Evolutionary conservation across 1,140 invertebrate genomes (phyloP), one percentile per base, ranked within the genome.

Genomic region (Solenopsis invicta): DNA sequence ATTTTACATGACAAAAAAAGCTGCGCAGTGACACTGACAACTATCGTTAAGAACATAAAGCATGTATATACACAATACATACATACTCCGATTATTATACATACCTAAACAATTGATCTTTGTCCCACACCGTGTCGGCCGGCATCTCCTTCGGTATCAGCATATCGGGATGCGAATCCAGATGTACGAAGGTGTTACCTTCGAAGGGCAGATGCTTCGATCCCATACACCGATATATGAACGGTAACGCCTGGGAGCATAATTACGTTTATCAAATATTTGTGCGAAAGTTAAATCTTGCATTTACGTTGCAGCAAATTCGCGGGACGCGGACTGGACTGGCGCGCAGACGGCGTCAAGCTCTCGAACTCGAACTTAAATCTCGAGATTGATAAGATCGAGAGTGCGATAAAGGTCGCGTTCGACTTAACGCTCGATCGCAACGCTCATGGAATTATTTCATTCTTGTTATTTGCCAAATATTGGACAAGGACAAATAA

Each of bases 131-230:
- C 4, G 94, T 96, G 81, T 97, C 96, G n/a, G 97, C 97, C 59
- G 95, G 94, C 96, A 98, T 96, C 81, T 96, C 95, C 89, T 96
- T 96, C n/a, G 98, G 97, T 89, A 99, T 96, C 6, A 98, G 96
- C 95, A 99, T 96, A 92, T 99, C 98, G 4, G 98, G 98, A 96
- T 99, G 98, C 0, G 98, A 98, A 94, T 99, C 98, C 71, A 99
- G 97, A 94, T 99, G 98, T 62, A 99, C 94, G 50, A 99, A 95
- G 2, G 96, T 96, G 81, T 97, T 97, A 52, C 96, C 96, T 93
- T 97, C 95, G 41, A 98, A 95, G 0, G 98, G 98, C 72, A 99
- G 95, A 94, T 97, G 97, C 91, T 98, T 98, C 0, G 97, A 97
- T 59, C 98, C 98, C 84, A 99, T 97, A 85, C 97, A 97, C 9